Base-by-base conservation (phyloP, 2,888 invertebrate species). In the Malthinus flaveolus region DNA sequence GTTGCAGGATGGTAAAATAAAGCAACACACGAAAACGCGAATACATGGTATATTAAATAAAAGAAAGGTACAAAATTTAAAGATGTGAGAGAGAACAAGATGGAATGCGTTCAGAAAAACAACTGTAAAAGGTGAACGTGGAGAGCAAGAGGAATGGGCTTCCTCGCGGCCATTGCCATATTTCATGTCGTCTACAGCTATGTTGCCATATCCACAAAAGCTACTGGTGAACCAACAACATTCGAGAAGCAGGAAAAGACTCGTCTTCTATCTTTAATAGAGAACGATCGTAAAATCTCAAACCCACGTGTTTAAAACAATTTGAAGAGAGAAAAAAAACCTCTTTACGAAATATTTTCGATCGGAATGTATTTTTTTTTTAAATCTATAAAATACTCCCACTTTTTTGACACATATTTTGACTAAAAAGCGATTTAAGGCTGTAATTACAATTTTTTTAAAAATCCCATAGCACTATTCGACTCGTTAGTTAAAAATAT, bases 91-190 rank as follows among this genome's bases (percentile, higher is more conserved):
- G 39, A 46, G 44, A 56, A 53, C 48, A 63, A 63, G 61, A 61
- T 34, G 49, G 59, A 45, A 39, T 60, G 54, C 53, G 53, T 57
- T 57, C 47, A 58, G 62, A 63, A 61, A 45, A 56, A 56, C 48
- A 53, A 58, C 60, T 23, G 23, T 23, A 23, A 23, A 23, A 23
- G 23, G 23, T 23, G 64, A 66, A 68, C 64, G 69, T 65, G 62
- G 71, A 69, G 62, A 70, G 68, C 69, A 66, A 67, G 70, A 71
- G 72, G 73, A 74, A 73, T 71, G 74, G 74, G 73, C 73, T 73
- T 73, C 73, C 75, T 75, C 66, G 74, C 73, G 75, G 75, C 75
- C 75, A 75, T 74, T 73, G 72, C 73, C 73, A 74, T 75, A 74
- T 73, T 74, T 75, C 73, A 74, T 74, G 75, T 74, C 75, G 73